A percentile compares a stretch with the other conserved stretches of the same genome.
phyloP scores from a whole-genome alignment of 2,888 invertebrate species.

The Pseudeuparius sepicola region DNA sequence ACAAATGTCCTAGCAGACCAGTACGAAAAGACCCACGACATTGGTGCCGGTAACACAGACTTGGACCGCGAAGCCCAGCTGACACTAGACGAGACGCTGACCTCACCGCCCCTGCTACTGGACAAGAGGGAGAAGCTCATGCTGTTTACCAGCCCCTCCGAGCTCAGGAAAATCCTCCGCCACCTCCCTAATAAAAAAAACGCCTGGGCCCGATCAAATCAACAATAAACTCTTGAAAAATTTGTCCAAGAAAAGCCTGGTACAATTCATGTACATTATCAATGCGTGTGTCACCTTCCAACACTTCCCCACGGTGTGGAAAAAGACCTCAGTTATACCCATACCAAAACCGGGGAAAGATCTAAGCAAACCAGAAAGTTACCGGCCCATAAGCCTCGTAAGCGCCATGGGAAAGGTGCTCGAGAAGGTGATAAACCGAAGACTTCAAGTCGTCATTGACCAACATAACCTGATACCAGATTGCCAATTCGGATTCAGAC shows the following conservation, averaged over 20 bases:
- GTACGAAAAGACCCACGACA: no score
- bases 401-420: conserved; percentile 20
- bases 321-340: conserved; percentile 16
- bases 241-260: conserved; percentile 13
- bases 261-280: conserved; percentile 12
- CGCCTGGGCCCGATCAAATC: conserved; percentile 13
- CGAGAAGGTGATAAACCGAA: conserved; percentile 20
- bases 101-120: no score
- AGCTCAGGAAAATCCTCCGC: no score
- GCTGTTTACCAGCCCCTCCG: no score
- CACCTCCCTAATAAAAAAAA: conserved; percentile 10
- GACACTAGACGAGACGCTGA: no score
- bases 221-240: conserved; percentile 12
- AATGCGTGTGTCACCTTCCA: conserved; percentile 15
- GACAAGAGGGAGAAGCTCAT: no score
- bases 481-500: conserved; percentile 17
- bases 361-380: conserved; percentile 14
- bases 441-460: conserved; percentile 3
- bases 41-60: no score
- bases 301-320: conserved; percentile 15
- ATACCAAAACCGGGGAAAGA: conserved; percentile 19
- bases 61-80: no score
- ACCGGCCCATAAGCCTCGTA: conserved; percentile 22
- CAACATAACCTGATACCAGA: conserved; percentile 6
- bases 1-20: no score